Evolutionary conservation across 2,113 vertebrate genomes (phyloP), one percentile per base, ranked within the genome.

Genomic region (Callaeas wilsoni): DNA sequence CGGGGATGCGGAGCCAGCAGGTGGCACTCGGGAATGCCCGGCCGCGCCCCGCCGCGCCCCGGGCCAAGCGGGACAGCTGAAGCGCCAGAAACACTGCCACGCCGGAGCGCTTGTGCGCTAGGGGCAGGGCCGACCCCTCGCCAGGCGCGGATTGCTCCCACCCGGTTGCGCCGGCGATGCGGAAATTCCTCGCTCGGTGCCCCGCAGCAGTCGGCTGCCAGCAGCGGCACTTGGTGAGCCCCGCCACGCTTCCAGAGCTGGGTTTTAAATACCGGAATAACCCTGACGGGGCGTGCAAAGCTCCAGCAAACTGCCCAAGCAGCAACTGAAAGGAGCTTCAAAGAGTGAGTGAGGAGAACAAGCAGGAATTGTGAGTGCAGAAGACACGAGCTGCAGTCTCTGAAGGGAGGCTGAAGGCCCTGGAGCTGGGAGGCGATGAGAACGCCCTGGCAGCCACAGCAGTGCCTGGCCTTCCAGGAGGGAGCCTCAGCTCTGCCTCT

Each of bases 191-290:
- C 8, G 1, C 39, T 6, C 47, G 0, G 0, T 7, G 71, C 46
- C 5, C 57, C 3, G 59, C 76, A 29, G 35, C 44, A 1, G 2
- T 1, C 6, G 4, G 33, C 2, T 4, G 35, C 33, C n/a, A 8
- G 20, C 47, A 23, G 75, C 65, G 33, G 42, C 59, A 1, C 16
- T 0, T 10, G 4, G 8, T 0, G 23, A 64, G 52, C 30, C 0
- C 39, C 1, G 65, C 41, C 60, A 0, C 0, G 11, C 52, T 64
- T 2, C 55, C n/a, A 19, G 10, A 2, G 12, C 33, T 6, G 39
- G 16, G 27, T 0, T 81, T 39, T 10, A 27, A 63, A 29, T 0
- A 25, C 63, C 10, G 1, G 29, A 42, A 39, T 7, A 11, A 35
- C 42, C 21, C 32, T 0, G 27, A 2, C 22, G 2, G 29, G 67